phyloP scores from a whole-genome alignment of 2,797 vertebrate genomes.

The Selene dorsalis region DNA sequence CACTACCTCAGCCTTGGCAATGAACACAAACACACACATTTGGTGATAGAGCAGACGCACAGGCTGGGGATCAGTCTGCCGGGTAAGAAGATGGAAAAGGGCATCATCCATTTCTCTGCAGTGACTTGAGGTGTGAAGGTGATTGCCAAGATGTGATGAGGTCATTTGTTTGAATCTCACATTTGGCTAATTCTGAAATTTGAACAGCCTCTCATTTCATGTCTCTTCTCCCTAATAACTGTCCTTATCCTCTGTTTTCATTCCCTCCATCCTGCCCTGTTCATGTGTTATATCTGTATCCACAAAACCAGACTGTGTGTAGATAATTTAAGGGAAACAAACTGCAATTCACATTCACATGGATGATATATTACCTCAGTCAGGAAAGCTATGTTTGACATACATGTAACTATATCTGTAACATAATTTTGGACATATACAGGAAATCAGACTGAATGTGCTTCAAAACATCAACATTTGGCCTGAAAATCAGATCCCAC shows the following conservation, averaged over 20 bases:
- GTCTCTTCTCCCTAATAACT: conserved; percentile 25
- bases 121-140: conserved; percentile 26
- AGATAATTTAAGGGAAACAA: conserved; percentile 34
- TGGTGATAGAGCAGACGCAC: conserved; percentile 29
- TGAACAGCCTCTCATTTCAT: conserved; percentile 26
- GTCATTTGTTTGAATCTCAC: conserved; percentile 53
- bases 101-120: conserved; percentile 39
- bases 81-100: conserved; percentile 48
- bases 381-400: not conserved
- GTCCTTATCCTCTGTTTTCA: conserved; percentile 18
- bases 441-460: not conserved
- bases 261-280: not conserved
- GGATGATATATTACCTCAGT: not conserved
- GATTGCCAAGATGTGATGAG: conserved; percentile 45
- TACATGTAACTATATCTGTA: not conserved
- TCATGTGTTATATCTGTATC: not conserved
- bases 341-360: conserved; percentile 6
- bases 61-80: conserved; percentile 35
- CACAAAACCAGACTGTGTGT: conserved; percentile 6
- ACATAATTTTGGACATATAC: too few species aligned
- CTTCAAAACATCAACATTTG: not conserved
- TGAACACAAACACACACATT: conserved; percentile 45
- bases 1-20: conserved; percentile 36
- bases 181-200: conserved; percentile 21
- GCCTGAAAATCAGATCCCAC: not conserved